These are phyloP conservation scores for Euproctis similis DNA, from an alignment of 2,888 invertebrate species.

Conservation along the genomic window DNA sequence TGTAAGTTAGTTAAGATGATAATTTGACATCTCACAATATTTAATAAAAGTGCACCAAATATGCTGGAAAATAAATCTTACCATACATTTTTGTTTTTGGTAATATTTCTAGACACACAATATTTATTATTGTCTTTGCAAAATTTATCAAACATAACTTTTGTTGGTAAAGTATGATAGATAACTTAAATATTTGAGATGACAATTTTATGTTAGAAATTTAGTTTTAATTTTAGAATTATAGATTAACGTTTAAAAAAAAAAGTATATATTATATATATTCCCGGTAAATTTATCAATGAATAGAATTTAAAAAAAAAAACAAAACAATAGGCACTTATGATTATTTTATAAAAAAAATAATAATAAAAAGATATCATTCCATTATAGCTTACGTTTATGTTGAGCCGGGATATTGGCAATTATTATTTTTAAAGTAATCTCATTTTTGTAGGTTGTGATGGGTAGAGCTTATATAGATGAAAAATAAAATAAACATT, in stretches of 20 bases:
- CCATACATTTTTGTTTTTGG: constrained; percentile 9
- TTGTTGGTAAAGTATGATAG: constrained; percentile 6
- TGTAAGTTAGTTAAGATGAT: no score
- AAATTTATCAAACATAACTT: constrained; percentile 8
- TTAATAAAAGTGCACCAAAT: constrained; percentile 12
- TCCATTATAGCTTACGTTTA: constrained; percentile 37
- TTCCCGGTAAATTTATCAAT: constrained; percentile 19
- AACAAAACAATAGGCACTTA: constrained; percentile 8
- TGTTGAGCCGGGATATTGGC: constrained; percentile 53
- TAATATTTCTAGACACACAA: no score
- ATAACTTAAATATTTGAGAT: constrained; percentile 13
- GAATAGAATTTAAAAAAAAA: constrained; percentile 11
- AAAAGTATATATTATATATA: no score
- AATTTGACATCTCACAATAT: no score
- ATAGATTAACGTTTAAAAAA: no score
- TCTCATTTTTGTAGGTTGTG: constrained; percentile 62
- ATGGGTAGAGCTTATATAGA: constrained; percentile 43
- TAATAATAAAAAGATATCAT: no score
- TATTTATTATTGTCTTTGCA: constrained; percentile 6
- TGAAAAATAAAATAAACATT: constrained; percentile 8
- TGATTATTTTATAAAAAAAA: constrained; percentile 37
- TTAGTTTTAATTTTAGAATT: constrained; percentile 15
- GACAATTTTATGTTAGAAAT: constrained; percentile 19
- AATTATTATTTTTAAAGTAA: constrained; percentile 48
- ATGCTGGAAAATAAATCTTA: constrained; percentile 4